phyloP scores from a whole-genome alignment of 1,140 invertebrate species.

The Drosophila tsacasi region DNA sequence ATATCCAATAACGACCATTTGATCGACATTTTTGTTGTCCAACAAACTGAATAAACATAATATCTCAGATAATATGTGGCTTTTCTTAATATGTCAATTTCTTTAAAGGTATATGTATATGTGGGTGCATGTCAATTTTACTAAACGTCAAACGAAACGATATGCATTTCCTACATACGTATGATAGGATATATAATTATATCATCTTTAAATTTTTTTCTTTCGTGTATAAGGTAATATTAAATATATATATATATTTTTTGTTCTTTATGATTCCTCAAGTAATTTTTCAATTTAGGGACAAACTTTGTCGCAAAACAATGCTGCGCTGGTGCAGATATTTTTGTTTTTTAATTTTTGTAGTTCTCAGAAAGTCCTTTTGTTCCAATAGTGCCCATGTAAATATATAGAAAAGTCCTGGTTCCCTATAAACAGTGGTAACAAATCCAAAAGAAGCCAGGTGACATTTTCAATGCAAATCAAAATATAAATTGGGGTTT shows the following conservation, averaged over 20 bases:
- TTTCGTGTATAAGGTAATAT: conserved; percentile 13
- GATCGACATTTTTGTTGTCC: conserved; percentile 23
- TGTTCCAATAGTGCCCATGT: conserved; percentile 45
- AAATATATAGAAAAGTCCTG: conserved; percentile 53
- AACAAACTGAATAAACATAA: conserved; percentile 56
- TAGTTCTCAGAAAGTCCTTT: conserved; percentile 26
- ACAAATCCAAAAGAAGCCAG: conserved; percentile 21
- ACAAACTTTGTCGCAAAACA: conserved; percentile 23
- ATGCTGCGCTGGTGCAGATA: conserved; percentile 14
- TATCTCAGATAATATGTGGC: conserved; percentile 61
- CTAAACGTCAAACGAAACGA: conserved; percentile 77
- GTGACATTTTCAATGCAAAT: conserved; percentile 50
- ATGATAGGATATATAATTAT: conserved; percentile 17
- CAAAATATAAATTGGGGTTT: conserved; percentile 11
- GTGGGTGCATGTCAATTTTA: conserved; percentile 58
- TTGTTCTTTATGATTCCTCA: conserved; percentile 7
- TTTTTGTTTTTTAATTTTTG: not conserved
- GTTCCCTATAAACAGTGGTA: conserved; percentile 5
- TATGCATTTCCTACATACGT: conserved; percentile 58
- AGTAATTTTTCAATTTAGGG: conserved; percentile 28
- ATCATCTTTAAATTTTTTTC: conserved; percentile 1
- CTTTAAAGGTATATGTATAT: conserved; percentile 14
- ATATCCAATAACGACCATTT: conserved; percentile 40
- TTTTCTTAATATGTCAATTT: conserved; percentile 28
- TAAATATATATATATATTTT: conserved; percentile 28